Base-by-base conservation (phyloP, 1,140 invertebrate species). In the Drosophila elegans region DNA sequence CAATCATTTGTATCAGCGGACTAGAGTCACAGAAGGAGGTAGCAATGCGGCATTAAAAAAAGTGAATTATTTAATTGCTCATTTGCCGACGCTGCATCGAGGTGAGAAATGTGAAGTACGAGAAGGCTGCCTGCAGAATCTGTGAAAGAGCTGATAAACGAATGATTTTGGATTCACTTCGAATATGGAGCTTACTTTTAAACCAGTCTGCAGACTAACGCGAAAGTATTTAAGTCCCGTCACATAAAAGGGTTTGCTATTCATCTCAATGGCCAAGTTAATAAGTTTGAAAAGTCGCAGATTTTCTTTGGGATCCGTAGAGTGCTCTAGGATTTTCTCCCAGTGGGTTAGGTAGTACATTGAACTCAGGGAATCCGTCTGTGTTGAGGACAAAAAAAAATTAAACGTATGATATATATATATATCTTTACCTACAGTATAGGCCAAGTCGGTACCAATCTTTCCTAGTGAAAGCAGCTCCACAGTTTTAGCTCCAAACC, bases 181-280 rank as follows among this genome's bases (percentile, higher is more conserved):
- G 36, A 6, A 45, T 1, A 21, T 21, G 16, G 6, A 32, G 29
- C 45, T 45, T 12, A 89, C 85, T 75, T 84, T 90, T 1, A 89
- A 0, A 13, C 83, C 86, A 1, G 83, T 67, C 25, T 78, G 71
- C 16, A 90, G 72, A 45, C 75, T 91, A 13, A 91, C 78, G 16
- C 59, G 56, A 73, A 91, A 91, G 44, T 91, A 91, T n/a, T 79
- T 85, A 10, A 84, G 42, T 4, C 90, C 90, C 3, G 74, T 88
- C 21, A 91, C 56, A 61, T 77, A 78, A 38, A 80, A 88, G 0
- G 90, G 83, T 7, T 78, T 90, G 39, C 68, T 74, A 38, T 90
- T 90, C 42, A 91, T 55, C 27, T 82, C 86, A 34, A 90, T 91
- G 16, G 90, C 64, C 38, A 90, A 7, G 0, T 71, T 68, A 4